Evolutionary conservation across 1,140 invertebrate genomes (phyloP).

Genomic region (Asobara japonica): DNA sequence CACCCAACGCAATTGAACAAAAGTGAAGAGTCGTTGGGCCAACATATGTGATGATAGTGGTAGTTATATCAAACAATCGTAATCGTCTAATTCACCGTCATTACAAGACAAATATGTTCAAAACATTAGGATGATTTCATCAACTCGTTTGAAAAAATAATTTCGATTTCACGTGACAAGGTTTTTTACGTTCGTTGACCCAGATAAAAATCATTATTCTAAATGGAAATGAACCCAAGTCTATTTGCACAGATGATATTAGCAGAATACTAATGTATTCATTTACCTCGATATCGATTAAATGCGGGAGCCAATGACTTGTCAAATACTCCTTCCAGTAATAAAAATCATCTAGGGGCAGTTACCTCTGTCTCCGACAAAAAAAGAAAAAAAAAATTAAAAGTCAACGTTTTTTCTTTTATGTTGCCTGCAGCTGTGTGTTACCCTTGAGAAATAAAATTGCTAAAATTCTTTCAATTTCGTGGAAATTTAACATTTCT

Average conservation of each 20-base stretch:
- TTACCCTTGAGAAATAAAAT: slow-evolving; percentile 38
- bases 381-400: no score
- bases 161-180: no score
- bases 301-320: neutral
- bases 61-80: no score
- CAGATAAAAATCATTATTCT: neutral
- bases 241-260: neutral
- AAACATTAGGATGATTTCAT: no score
- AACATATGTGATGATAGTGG: no score
- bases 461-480: slow-evolving; percentile 55
- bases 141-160: no score
- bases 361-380: neutral
- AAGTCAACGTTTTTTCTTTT: slow-evolving; percentile 37
- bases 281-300: neutral
- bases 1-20: no score
- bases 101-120: no score
- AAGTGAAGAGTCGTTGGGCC: no score
- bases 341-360: neutral
- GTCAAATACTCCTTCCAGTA: neutral
- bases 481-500: slow-evolving; percentile 36
- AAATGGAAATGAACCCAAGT: neutral
- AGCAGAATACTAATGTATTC: neutral
- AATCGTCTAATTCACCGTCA: no score
- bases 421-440: slow-evolving; percentile 50
- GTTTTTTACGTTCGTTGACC: neutral